phyloP scores from a whole-genome alignment of 1,140 invertebrate species.

The Contarinia nasturtii region DNA sequence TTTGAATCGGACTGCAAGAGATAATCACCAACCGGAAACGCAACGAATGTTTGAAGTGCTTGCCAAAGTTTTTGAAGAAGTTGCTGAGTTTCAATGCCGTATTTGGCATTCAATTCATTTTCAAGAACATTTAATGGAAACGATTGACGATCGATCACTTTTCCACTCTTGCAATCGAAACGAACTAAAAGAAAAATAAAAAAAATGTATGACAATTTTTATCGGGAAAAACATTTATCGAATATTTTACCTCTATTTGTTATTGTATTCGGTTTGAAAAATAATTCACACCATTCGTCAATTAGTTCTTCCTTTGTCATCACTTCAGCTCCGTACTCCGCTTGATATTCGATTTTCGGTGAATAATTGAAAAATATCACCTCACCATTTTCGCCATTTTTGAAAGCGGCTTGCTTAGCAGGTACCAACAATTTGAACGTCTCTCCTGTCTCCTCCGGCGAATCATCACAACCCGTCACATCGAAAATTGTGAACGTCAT shows the following conservation, averaged over 20 bases:
- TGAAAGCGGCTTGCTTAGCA: not conserved
- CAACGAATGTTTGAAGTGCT: too few relatives aligned
- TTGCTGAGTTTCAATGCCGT: too few relatives aligned
- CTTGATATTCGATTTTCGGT: conserved; percentile 2
- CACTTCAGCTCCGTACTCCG: conserved; percentile 1
- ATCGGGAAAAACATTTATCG: not conserved
- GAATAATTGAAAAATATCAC: not conserved
- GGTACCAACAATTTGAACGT: too few relatives aligned
- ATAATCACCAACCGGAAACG: not conserved
- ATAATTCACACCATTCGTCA: conserved; percentile 1
- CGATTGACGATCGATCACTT: too few relatives aligned
- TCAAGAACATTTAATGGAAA: too few relatives aligned
- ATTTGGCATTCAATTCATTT: too few relatives aligned
- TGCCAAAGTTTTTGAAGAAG: too few relatives aligned
- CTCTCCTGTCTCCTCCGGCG: too few relatives aligned
- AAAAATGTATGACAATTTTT: not conserved
- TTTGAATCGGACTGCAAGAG: not conserved
- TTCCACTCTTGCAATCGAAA: not conserved
- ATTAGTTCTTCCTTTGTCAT: conserved; percentile 1
- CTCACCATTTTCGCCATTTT: not conserved
- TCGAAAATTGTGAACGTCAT: too few relatives aligned
- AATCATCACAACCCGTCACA: too few relatives aligned
- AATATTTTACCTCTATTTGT: not conserved
- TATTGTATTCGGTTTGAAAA: not conserved
- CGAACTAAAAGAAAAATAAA: not conserved